These are phyloP conservation scores for Hoplias malabaricus DNA, from an alignment of 2,113 vertebrate genomes.

Conservation along the genomic window DNA sequence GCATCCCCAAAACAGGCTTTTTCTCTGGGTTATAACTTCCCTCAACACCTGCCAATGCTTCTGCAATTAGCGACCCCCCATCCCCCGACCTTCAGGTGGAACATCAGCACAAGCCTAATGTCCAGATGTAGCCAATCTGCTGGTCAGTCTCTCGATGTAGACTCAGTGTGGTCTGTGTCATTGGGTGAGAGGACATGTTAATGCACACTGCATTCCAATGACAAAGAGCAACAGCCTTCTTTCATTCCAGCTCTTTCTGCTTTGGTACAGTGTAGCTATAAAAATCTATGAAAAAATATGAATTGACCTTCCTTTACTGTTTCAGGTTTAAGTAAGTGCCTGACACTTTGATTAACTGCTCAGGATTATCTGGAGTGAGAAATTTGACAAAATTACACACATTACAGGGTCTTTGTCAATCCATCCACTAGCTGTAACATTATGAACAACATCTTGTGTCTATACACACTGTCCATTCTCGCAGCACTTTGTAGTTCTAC, in stretches of 20 bases:
- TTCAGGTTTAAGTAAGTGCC: not conserved
- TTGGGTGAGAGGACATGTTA: too few species aligned
- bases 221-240: not conserved
- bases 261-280: not conserved
- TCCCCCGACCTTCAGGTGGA: not conserved
- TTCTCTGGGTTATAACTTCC: not conserved
- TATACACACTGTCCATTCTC: too few species aligned
- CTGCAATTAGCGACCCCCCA: not conserved
- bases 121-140: not conserved
- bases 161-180: not conserved
- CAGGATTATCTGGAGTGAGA: not conserved
- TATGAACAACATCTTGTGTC: too few species aligned
- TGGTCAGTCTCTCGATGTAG: not conserved
- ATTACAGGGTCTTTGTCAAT: not conserved
- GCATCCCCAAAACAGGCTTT: not conserved
- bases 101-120: not conserved
- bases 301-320: not conserved
- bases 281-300: not conserved
- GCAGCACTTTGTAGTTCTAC: too few species aligned
- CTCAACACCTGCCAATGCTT: constrained; percentile 12
- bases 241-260: not conserved
- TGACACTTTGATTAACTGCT: not conserved
- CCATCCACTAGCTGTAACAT: too few species aligned
- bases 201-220: not conserved
- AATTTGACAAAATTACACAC: not conserved